phyloP scores from a whole-genome alignment of 2,888 invertebrate species.

The Drosophila sordidula region DNA sequence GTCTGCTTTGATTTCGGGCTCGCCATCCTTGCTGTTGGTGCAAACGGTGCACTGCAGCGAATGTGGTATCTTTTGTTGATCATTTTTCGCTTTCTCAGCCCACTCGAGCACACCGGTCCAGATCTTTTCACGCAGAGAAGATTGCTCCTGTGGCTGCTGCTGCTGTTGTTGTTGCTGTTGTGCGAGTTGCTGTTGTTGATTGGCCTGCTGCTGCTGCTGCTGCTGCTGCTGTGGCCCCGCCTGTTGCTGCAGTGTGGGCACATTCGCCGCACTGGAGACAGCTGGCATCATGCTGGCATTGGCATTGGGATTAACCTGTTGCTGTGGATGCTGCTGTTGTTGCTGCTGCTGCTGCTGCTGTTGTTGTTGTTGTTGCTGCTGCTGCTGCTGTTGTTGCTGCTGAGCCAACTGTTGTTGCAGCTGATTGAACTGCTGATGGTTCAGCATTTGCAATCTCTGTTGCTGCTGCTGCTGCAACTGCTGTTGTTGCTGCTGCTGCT shows the following conservation, averaged over 20 bases:
- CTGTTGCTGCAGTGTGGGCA: constrained; percentile 62
- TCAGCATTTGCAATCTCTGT: constrained; percentile 82
- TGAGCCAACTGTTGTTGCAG: constrained; percentile 74
- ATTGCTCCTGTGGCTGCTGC: constrained; percentile 67
- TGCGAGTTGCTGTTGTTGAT: constrained; percentile 59
- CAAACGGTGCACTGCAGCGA: constrained; percentile 92
- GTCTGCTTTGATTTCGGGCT: constrained; percentile 95
- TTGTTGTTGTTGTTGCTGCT: constrained; percentile 35
- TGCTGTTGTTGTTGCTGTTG: constrained; percentile 75
- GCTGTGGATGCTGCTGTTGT: constrained; percentile 48
- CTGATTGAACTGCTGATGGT: constrained; percentile 82
- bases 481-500: constrained; percentile 79
- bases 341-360: constrained; percentile 36
- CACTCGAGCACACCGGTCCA: constrained; percentile 96
- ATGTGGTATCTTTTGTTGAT: constrained; percentile 91
- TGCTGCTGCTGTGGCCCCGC: constrained; percentile 76
- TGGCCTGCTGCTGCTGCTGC: constrained; percentile 27
- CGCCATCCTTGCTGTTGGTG: constrained; percentile 90
- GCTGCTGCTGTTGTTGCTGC: constrained; percentile 22
- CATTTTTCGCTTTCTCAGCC: constrained; percentile 95
- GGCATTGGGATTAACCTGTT: constrained; percentile 70
- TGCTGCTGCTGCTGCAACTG: constrained; percentile 73
- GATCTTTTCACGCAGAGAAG: constrained; percentile 84
- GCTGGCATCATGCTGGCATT: constrained; percentile 71
- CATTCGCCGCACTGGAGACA: constrained; percentile 55